Evolutionary conservation across 1,140 invertebrate species (phyloP), one percentile per base, ranked within the genome.

Genomic region (Eurosta solidaginis): DNA sequence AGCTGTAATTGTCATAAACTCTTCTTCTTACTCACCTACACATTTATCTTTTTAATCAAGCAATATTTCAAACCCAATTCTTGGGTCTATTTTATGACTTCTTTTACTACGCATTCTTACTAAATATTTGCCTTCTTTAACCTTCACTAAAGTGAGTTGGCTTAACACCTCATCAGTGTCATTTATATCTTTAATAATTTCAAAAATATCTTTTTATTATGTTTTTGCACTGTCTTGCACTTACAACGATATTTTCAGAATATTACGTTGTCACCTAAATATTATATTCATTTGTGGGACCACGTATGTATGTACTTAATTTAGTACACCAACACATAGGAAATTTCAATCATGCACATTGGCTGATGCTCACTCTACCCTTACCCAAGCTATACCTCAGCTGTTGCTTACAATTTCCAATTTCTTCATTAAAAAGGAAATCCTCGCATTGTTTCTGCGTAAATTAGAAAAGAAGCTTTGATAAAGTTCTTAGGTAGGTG

Each of bases 1-100:
- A n/a, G 59, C 59, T 14, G 59, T 68, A 68, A 68, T 68, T 68
- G 59, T 68, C 59, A n/a, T 68, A 40, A 68, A 63, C 14, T 20
- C 59, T n/a, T 68, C 40, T 68, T 40, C 17, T 42, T 2, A 33
- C 33, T 9, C 59, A 68, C 0, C 59, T 33, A 68, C 36, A 2
- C 59, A 9, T 40, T 20, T 68, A 29, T 17, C 33, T 22, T 14
- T 20, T 40, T 36, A 7, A 3, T 17, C 12, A n/a, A 12, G 14
- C 6, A 59, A 59, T 33, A 17, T n/a, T 59, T 59, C 14, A 4
- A 14, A 14, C 33, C 33, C 36, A 68, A 68, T 22, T 12, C 25
- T 29, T 17, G 7, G 9, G 20, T 3, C 12, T 22, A 22, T 54
- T 54, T 20, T n/a, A 49, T 10, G 20, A 22, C 49, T 52, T 25